Base-by-base conservation (phyloP, 30 jellyfish, hydroid and myxozoan species). In the Clytia hemisphaerica region DNA sequence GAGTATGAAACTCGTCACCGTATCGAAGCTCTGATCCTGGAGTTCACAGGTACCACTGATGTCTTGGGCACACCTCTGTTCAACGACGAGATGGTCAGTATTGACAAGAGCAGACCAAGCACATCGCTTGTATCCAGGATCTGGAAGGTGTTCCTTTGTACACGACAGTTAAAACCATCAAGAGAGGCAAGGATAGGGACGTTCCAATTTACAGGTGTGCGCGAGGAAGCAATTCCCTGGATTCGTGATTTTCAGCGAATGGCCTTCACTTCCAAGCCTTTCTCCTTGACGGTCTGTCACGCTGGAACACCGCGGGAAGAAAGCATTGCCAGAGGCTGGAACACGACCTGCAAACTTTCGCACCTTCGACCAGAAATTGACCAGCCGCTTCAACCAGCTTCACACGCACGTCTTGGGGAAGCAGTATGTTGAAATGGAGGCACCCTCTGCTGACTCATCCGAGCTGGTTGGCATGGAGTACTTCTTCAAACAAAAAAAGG, bases 131-230 rank as follows among this genome's bases (percentile, higher is more conserved):
- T 33, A 24, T 77, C 40, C 83, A 77, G 60, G 83, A 77, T 57
- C 83, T 68, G 2, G 69, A 71, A 6, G 49, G 54, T 36, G 67
- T 65, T 45, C 58, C 75, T 33, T 66, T 65, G 22, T 77, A 77
- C 54, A 38, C 92, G 6, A 54, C 21, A 64, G 48, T 49, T 25
- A 48, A 59, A 15, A 40, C 15, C n/a, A 49, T 48, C 33, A 77
- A 51, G 14, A 77, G 67, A 38, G 92, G 83, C 1, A 19, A 0
- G n/a, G 58, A 54, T 30, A 36, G n/a, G 25, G 19, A 22, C 37
- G 32, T 67, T 63, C 83, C 83, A 62, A 78, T 77, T 26, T 67
- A 32, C 55, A 47, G 92, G 7, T 77, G 92, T 58, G 83, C 78
- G 50, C 33, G 83, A 57, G 92, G 83, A 19, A 24, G 76, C n/a